A percentile compares a stretch with the other conserved stretches of the same genome.
Evolutionary conservation across 1,140 invertebrate genomes (phyloP).

Genomic region (Fopius arisanus): DNA sequence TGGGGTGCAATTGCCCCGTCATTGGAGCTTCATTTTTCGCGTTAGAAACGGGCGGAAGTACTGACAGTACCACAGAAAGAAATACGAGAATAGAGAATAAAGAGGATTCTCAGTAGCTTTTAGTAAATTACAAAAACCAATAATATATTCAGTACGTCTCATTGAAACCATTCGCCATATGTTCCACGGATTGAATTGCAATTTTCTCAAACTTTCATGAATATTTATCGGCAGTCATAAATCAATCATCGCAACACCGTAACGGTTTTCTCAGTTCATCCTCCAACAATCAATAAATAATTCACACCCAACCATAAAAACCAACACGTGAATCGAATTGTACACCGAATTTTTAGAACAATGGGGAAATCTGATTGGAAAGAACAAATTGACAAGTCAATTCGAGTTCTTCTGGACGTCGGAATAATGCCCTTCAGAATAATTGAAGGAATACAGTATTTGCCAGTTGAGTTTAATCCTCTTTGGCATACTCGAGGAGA

Average conservation of each 20-base stretch:
- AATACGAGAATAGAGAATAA: not conserved
- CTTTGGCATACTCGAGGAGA: constrained; percentile 18
- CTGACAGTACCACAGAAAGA: not conserved
- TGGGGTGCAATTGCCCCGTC: not conserved
- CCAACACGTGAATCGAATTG: too few relatives aligned
- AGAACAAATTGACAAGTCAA: too few relatives aligned
- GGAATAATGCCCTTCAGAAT: not conserved
- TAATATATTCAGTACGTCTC: not conserved
- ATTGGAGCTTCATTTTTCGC: not conserved
- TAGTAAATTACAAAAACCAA: not conserved
- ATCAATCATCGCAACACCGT: not conserved
- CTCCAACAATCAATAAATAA: too few relatives aligned
- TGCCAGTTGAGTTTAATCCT: constrained; percentile 13
- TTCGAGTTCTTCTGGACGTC: too few relatives aligned
- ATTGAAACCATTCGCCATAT: not conserved
- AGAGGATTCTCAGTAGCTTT: not conserved
- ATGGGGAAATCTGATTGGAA: too few relatives aligned
- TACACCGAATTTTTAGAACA: too few relatives aligned
- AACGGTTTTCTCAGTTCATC: too few relatives aligned
- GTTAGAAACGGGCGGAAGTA: not conserved
- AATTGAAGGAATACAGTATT: not conserved
- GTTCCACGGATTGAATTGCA: not conserved
- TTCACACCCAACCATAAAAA: too few relatives aligned
- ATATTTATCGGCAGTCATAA: not conserved
- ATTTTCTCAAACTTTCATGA: not conserved